Percentiles rank a stretch among this genome's conserved stretches.
Evolutionary conservation across 2,888 invertebrate species (phyloP).

Genomic region (Acleris sparsana): DNA sequence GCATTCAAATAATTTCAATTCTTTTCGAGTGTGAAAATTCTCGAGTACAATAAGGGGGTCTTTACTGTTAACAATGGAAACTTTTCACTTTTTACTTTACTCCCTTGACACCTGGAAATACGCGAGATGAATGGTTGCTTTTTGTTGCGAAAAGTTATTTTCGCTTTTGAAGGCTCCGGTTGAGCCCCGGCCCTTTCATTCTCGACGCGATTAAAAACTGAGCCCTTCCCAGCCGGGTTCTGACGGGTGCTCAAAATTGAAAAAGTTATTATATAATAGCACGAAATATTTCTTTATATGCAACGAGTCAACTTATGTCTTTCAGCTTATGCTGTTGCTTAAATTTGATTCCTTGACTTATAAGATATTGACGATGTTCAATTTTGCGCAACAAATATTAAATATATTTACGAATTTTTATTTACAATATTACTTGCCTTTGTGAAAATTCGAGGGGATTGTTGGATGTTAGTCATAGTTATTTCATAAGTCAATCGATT

Average conservation of each 20-base stretch:
- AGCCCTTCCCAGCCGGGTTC: constrained; percentile 44
- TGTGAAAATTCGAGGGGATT: too few species aligned
- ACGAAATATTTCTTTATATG: not conserved
- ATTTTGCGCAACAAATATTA: too few species aligned
- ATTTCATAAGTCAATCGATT: too few species aligned
- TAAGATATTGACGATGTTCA: too few species aligned
- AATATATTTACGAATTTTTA: too few species aligned
- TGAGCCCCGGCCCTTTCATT: constrained; percentile 51
- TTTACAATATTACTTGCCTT: too few species aligned
- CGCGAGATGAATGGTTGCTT: constrained; percentile 61
- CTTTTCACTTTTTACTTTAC: constrained; percentile 67
- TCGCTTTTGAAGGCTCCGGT: constrained; percentile 45
- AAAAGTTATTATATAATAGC: constrained; percentile 22
- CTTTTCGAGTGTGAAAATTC: constrained; percentile 56
- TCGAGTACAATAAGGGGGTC: constrained; percentile 53
- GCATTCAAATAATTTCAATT: constrained; percentile 44
- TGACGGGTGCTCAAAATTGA: constrained; percentile 19
- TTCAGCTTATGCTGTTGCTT: too few species aligned
- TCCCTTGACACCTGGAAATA: constrained; percentile 63
- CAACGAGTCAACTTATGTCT: too few species aligned
- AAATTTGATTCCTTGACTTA: too few species aligned
- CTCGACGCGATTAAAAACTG: constrained; percentile 66
- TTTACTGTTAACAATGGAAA: constrained; percentile 59
- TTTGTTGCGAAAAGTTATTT: constrained; percentile 49
- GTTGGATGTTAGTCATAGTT: too few species aligned